Conservation (phyloP, 37 sponge, comb jelly and placozoan species). For the Diacarnus erythraeanus region DNA sequence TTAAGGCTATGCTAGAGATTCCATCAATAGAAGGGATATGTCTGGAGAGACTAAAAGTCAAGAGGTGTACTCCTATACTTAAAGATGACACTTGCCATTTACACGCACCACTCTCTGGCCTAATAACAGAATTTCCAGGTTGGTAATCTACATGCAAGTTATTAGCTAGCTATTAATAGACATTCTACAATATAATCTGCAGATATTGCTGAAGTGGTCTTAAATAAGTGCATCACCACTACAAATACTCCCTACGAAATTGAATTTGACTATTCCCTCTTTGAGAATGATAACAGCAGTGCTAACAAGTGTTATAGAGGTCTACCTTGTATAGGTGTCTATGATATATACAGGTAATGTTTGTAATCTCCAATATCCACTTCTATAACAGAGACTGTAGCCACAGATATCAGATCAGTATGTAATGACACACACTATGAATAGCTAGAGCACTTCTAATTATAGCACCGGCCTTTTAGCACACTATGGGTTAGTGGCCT, state of each 20-base stretch:
- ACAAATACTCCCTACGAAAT: neutral
- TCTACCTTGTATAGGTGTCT: neutral
- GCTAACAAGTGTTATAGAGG: constrained; percentile 6
- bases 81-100: too few relatives aligned
- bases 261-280: neutral
- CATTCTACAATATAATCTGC: neutral
- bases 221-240: neutral
- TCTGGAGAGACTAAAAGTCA: neutral
- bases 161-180: too few relatives aligned
- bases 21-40: neutral
- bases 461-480: too few relatives aligned
- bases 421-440: too few relatives aligned
- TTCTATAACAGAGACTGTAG: too few relatives aligned
- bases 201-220: neutral
- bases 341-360: too few relatives aligned
- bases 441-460: too few relatives aligned
- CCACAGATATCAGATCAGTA: too few relatives aligned
- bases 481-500: too few relatives aligned
- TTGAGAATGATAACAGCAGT: constrained; percentile 6
- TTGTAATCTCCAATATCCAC: too few relatives aligned
- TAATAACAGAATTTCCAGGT: neutral
- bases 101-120: constrained; percentile 1
- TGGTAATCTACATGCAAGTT: neutral
- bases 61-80: too few relatives aligned
- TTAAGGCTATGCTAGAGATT: neutral